A percentile compares a stretch with the other conserved stretches of the same genome.
Evolutionary conservation across 2,888 invertebrate species (phyloP).

Genomic region (Mactromeris polynyma): DNA sequence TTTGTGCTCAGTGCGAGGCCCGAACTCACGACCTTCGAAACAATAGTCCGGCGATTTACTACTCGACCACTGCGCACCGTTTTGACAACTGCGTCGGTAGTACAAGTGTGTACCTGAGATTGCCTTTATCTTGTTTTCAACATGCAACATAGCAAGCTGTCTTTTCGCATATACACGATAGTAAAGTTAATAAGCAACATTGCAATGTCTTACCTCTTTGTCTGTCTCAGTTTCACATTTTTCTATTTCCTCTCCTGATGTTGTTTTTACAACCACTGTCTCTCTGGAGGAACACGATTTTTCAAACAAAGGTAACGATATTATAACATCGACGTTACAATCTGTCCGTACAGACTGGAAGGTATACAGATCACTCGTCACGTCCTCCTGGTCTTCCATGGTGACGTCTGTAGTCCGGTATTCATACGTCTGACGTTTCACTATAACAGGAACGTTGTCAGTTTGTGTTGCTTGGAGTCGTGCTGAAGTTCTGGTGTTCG

Average conservation of each 20-base stretch:
- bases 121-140: too few species aligned
- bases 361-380: slow-evolving; percentile 47
- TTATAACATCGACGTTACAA: neutral
- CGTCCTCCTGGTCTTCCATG: slow-evolving; percentile 22
- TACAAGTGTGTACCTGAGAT: too few species aligned
- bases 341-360: slow-evolving; percentile 1
- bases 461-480: neutral
- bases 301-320: slow-evolving; percentile 34
- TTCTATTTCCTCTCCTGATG: slow-evolving; percentile 11
- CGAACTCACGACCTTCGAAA: too few species aligned
- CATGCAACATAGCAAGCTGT: too few species aligned
- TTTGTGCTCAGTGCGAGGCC: too few species aligned
- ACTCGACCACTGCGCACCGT: too few species aligned
- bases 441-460: neutral
- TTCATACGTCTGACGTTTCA: slow-evolving; percentile 40
- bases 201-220: slow-evolving; percentile 25
- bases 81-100: too few species aligned
- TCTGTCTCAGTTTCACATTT: slow-evolving; percentile 1
- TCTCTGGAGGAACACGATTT: slow-evolving; percentile 33
- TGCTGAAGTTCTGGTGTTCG: neutral
- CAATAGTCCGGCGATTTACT: too few species aligned
- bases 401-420: neutral
- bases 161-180: too few species aligned
- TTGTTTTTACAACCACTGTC: slow-evolving; percentile 21
- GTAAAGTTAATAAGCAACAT: too few species aligned